phyloP scores from a whole-genome alignment of 2,888 invertebrate genomes.

The Pogonocherus hispidulus region DNA sequence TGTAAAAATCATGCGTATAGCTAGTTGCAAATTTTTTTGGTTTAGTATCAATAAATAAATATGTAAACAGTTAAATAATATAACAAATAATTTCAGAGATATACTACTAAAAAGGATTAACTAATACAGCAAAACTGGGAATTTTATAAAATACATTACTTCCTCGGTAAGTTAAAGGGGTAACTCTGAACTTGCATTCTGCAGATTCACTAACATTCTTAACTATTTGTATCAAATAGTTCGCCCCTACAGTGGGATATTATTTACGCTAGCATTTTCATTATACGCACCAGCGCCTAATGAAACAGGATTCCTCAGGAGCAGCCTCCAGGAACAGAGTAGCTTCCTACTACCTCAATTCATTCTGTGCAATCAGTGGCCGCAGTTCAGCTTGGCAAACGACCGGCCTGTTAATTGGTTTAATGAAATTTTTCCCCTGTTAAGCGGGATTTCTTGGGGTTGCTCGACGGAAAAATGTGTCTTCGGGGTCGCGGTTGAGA shows the following conservation, averaged over 20 bases:
- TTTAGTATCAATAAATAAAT: too few species aligned
- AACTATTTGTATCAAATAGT: neutral
- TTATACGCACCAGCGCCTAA: neutral
- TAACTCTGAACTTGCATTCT: too few species aligned
- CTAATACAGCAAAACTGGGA: too few species aligned
- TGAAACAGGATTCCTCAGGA: conserved; percentile 8
- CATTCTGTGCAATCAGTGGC: conserved; percentile 46
- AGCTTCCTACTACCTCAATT: conserved; percentile 38
- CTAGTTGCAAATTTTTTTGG: too few species aligned
- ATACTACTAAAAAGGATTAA: too few species aligned
- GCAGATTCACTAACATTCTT: neutral
- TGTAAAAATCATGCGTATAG: too few species aligned
- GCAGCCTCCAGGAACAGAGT: conserved; percentile 4
- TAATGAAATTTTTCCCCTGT: conserved; percentile 47
- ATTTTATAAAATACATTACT: too few species aligned
- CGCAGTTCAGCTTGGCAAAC: conserved; percentile 44
- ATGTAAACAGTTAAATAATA: too few species aligned
- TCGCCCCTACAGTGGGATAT: neutral
- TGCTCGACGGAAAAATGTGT: conserved; percentile 38
- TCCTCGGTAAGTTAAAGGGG: too few species aligned
- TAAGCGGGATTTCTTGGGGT: conserved; percentile 39
- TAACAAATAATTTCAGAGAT: too few species aligned
- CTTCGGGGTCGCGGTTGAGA: conserved; percentile 24
- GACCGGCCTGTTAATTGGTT: conserved; percentile 47
- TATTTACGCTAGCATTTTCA: conserved; percentile 1